Evolutionary conservation across 2,888 invertebrate genomes (phyloP).

Genomic region (Tetranychus piercei): DNA sequence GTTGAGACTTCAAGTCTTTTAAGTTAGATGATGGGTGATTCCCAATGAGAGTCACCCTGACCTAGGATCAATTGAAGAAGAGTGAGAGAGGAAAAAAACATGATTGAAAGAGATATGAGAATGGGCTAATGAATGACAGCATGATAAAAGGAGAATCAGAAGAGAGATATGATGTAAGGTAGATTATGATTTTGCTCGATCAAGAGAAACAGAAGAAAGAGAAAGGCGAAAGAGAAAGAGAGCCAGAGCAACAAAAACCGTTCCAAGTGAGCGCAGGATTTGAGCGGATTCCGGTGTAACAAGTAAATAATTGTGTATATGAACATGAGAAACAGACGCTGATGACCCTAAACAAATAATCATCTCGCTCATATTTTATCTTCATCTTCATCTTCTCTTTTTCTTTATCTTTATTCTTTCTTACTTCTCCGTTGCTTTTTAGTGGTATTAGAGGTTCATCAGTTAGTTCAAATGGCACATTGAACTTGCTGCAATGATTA

Average conservation of each 20-base stretch:
- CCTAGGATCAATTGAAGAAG: background rate
- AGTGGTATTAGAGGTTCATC: background rate
- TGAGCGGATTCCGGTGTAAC: background rate
- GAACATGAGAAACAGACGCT: background rate
- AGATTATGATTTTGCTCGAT: too few species aligned
- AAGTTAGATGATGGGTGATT: slow-evolving; percentile 1
- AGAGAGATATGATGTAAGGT: too few species aligned
- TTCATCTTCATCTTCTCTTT: background rate
- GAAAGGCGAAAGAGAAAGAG: too few species aligned
- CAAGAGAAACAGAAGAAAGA: too few species aligned
- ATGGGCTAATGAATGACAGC: too few species aligned
- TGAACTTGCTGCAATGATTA: background rate
- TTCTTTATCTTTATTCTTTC: background rate
- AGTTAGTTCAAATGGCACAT: background rate
- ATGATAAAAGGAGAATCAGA: too few species aligned
- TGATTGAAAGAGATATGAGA: too few species aligned
- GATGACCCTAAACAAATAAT: background rate
- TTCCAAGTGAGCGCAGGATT: background rate
- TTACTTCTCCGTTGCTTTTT: background rate
- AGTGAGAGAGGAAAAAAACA: too few species aligned
- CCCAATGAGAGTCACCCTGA: background rate
- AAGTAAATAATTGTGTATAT: background rate
- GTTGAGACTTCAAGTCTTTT: background rate
- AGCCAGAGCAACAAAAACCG: background rate
- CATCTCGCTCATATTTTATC: background rate